Evolutionary conservation across 2,797 vertebrate genomes (phyloP), one percentile per base, ranked within the genome.

Genomic region (Chromis chromis): DNA sequence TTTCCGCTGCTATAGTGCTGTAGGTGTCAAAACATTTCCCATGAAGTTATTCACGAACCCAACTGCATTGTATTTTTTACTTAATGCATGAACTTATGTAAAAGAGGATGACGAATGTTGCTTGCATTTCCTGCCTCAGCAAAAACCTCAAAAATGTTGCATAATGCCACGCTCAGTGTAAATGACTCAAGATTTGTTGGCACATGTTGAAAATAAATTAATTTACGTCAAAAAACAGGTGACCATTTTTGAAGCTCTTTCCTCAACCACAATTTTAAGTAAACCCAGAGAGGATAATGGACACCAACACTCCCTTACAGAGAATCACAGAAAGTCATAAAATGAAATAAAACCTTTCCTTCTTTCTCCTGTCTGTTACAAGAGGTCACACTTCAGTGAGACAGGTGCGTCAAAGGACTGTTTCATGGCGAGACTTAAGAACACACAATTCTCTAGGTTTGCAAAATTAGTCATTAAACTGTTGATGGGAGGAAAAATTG

Each of bases 381-480:
- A 65, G 63, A 81, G 64, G 61, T 82, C 76, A 87, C 57, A 74
- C 83, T 77, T 61, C 68, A 63, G 49, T 71, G 63, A 85, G 57
- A 78, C 59, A 25, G 76, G 24, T 70, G 75, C 31, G 70, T 86
- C 73, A 60, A 75, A 82, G 49, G 65, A 86, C 82, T 78, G 66
- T 42, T 74, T 74, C 53, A 76, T 81, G 68, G 74, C 72, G 42
- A 48, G 52, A 71, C 67, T 64, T 49, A 70, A 70, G 56, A 83
- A 77, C 73, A 83, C 11, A 44, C 70, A 64, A 64, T 80, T 86
- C 72, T 85, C 49, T 56, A 5, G 50, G 28, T 59, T 44, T 62
- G 56, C 39, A 78, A 70, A 87, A 87, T 81, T 75, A 73, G 54
- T 63, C 40, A 65, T n/a, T 73, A 66, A 73, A 60, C 7, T 48